Evolutionary conservation across 1,140 invertebrate species (phyloP), one percentile per base, ranked within the genome.

Genomic region (Akabosia matsudoensis): DNA sequence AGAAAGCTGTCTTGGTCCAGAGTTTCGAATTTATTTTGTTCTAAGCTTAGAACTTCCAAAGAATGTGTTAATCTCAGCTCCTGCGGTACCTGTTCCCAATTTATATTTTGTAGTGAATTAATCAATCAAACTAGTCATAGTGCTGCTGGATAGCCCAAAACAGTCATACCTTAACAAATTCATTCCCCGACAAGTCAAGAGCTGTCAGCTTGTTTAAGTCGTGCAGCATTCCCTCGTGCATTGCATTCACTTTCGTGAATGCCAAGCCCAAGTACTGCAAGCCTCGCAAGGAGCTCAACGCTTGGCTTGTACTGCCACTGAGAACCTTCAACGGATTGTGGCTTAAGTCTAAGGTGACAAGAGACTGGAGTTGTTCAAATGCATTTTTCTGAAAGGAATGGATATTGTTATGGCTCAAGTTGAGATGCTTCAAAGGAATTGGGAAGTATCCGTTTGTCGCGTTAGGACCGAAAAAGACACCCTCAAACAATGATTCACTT

Each of bases 221-320:
- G 54, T 81, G 80, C 30, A 81, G 74, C 78, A 81, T 78, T 22
- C 78, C 80, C 3, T 31, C 73, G 22, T 76, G 80, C 22, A 81
- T 73, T 3, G 24, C 28, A 0, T 26, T 67, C 26, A 81, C 72
- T n/a, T 1, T 7, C 1, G 74, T 70, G n/a, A 70, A 7, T 26
- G 54, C 73, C 52, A 81, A 70, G 14, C 52, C 33, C 70, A 81
- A 56, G n/a, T 51, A 64, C 71, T 79, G n/a, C 30, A 81, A 34
- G 1, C 64, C 74, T 45, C 26, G 16, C 54, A 81, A 26, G n/a
- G 33, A 24, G 0, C 74, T 51, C 61, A 81, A 74, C 3, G 78
- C 72, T 16, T 33, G 34, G 18, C 33, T 24, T 24, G 76, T 75
- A 24, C n/a, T 64, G 14, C 78, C 78, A 33, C 18, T 45, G 28